A percentile compares a stretch with the other conserved stretches of the same genome.
These are phyloP conservation scores for Drosophila auraria DNA, from an alignment of 1,140 invertebrate species.

Conservation along the genomic window DNA sequence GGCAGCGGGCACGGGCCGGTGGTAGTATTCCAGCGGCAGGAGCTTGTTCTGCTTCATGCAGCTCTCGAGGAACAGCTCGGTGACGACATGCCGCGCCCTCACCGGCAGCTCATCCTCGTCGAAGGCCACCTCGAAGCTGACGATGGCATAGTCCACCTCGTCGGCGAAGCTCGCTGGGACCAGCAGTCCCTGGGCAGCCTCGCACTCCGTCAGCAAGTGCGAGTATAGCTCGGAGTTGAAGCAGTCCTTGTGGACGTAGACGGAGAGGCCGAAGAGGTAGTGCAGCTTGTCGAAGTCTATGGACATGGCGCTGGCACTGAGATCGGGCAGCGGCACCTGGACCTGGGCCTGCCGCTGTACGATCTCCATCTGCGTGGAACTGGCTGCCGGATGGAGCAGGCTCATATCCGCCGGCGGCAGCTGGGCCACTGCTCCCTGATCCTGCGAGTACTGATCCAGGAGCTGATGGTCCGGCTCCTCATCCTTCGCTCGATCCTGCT, in stretches of 20 bases:
- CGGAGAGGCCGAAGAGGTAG: constrained; percentile 84
- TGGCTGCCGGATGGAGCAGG: constrained; percentile 40
- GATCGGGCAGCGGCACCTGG: constrained; percentile 34
- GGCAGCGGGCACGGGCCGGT: constrained; percentile 87
- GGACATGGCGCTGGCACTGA: constrained; percentile 67
- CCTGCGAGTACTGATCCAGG: constrained; percentile 73
- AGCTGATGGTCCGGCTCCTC: constrained; percentile 43
- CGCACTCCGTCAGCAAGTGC: constrained; percentile 83
- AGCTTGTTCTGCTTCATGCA: constrained; percentile 88
- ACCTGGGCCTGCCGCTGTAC: neutral
- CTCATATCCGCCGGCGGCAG: constrained; percentile 49
- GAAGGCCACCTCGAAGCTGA: constrained; percentile 84
- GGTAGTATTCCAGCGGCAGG: constrained; percentile 88
- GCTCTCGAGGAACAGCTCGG: constrained; percentile 87
- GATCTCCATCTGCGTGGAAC: constrained; percentile 56
- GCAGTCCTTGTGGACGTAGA: constrained; percentile 85
- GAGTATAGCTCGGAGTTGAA: constrained; percentile 84
- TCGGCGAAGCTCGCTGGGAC: constrained; percentile 85
- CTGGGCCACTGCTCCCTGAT: constrained; percentile 68
- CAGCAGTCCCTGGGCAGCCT: constrained; percentile 85
- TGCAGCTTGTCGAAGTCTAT: constrained; percentile 80
- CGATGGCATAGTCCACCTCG: constrained; percentile 87
- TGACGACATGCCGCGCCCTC: constrained; percentile 86
- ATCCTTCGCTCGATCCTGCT: constrained; percentile 12
- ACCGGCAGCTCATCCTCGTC: constrained; percentile 76